Base-by-base conservation (phyloP, 2,797 vertebrate species). In the Chaetophractus vellerosus region DNA sequence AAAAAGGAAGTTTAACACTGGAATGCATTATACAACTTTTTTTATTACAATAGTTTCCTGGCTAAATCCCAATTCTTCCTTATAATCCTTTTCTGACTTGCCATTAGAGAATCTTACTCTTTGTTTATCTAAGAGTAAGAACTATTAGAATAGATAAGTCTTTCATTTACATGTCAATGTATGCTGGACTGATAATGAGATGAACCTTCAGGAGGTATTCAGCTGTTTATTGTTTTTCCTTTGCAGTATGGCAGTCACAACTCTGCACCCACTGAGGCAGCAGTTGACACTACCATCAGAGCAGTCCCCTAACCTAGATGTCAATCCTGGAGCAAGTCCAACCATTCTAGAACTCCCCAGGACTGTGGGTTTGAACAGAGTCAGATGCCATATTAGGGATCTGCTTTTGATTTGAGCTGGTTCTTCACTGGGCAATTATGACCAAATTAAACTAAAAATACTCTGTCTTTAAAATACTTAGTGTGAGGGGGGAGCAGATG, bases 371-470 rank as follows among this genome's bases (percentile, higher is more conserved):
- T 33, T 90, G 48, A 41, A 87, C 6, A 72, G 41, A 59, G 38
- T 26, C 74, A 86, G 66, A 85, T 81, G 50, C n/a, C 31, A 64
- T 33, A 78, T 8, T 48, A 84, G 19, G 21, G 36, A 90, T 71
- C 59, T 89, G 61, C 24, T 95, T 86, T 78, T 92, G 68, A 90
- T 71, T 66, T 87, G 59, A 87, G 18, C 66, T 92, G 55, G 23
- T 26, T 93, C 66, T 68, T 90, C 93, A 88, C 4, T 55, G 33
- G 75, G 89, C 61, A 89, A 84, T 72, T 83, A 90, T 52, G 36
- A 72, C 38, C 69, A 95, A 71, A 90, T 81, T 87, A 92, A 92
- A 83, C 19, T 28, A 28, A 87, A 91, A 90, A 82, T 14, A 90
- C 5, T 86, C 36, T 78, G 69, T 71, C 61, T 91, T 89, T 87